phyloP scores from a whole-genome alignment of 2,113 vertebrate genomes.

The Mus spicilegus region DNA sequence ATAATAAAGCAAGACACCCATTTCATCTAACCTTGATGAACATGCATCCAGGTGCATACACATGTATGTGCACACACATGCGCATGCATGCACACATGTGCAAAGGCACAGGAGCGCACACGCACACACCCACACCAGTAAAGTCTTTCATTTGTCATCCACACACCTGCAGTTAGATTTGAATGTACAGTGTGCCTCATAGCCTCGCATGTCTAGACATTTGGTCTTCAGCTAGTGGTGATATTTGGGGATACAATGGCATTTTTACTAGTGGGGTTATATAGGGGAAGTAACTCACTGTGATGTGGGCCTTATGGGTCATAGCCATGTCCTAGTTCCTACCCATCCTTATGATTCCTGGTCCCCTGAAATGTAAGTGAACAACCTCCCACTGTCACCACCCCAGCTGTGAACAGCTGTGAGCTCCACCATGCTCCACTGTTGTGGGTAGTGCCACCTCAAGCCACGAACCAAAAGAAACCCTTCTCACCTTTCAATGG shows the following conservation, averaged over 20 bases:
- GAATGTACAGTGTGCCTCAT: not conserved
- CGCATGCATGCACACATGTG: too few relatives aligned
- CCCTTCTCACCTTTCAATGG: not conserved
- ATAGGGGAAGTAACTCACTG: not conserved
- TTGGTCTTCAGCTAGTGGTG: not conserved
- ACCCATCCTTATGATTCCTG: not conserved
- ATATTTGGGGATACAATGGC: not conserved
- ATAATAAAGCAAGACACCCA: not conserved
- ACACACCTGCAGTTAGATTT: not conserved
- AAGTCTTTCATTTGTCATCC: not conserved
- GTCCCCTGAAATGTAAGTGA: not conserved
- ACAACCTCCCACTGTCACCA: not conserved
- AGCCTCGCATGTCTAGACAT: not conserved
- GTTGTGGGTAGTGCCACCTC: not conserved
- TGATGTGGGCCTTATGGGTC: not conserved
- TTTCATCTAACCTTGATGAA: not conserved
- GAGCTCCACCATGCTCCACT: not conserved
- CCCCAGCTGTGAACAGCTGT: not conserved
- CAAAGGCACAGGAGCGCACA: too few relatives aligned
- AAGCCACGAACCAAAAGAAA: not conserved
- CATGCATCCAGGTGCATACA: not conserved
- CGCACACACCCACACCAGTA: not conserved
- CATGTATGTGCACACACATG: fast-evolving
- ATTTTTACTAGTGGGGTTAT: not conserved
- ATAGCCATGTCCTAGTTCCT: not conserved